Percentiles rank a stretch among this genome's conserved stretches.
Evolutionary conservation across 2,888 invertebrate genomes (phyloP).

Genomic region (Plebejus argus): DNA sequence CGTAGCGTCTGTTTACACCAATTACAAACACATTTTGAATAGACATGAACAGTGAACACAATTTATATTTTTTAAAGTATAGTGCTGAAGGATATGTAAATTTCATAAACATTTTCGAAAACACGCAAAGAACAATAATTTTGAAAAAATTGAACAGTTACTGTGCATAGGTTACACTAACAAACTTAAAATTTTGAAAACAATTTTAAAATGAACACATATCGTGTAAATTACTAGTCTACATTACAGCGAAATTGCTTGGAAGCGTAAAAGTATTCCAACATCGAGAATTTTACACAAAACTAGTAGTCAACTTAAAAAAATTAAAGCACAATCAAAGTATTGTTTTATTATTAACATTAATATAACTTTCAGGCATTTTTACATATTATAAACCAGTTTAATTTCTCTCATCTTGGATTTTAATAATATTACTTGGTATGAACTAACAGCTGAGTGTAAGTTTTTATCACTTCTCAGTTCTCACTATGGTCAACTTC

Average conservation of each 20-base stretch:
- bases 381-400: not conserved
- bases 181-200: not conserved
- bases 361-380: not conserved
- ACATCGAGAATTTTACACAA: not conserved
- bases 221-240: not conserved
- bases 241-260: not conserved
- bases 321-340: not conserved
- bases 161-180: not conserved
- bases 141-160: not conserved
- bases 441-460: not conserved
- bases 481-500: not conserved
- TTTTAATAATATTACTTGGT: not conserved
- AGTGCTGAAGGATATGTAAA: conserved; percentile 1
- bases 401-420: not conserved
- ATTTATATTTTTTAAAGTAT: not conserved
- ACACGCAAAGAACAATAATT: not conserved
- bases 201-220: not conserved
- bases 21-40: not conserved
- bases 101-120: not conserved
- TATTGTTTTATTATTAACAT: not conserved
- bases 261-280: not conserved
- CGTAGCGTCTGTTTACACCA: not conserved
- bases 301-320: not conserved
- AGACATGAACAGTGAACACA: not conserved
- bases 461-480: not conserved